Evolutionary conservation across 2,888 invertebrate species (phyloP), one percentile per base, ranked within the genome.

Genomic region (Caenorhabditis auriculariae): DNA sequence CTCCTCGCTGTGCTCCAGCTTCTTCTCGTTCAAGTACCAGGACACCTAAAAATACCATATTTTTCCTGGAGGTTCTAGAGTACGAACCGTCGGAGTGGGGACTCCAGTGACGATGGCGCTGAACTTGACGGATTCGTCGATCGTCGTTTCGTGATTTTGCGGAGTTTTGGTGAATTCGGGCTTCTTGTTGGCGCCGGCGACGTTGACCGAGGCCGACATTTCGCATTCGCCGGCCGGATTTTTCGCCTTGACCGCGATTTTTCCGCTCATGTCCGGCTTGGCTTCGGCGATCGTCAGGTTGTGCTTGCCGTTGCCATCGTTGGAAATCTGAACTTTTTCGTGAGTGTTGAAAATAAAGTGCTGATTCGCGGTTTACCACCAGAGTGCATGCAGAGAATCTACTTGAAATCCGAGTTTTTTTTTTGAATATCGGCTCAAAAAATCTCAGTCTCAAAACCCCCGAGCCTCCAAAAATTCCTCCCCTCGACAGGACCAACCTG

Each of bases 41-140:
- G 65, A 54, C 4, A 78, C 57, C 43, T 60, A 28, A 41, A 54
- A 39, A 19, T 37, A 38, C 21, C n/a, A 35, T 35, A 15, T 1
- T 35, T 35, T 35, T 35, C 12, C 35, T 15, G 35, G 35, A 35
- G n/a, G 12, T 35, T 35, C 12, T n/a, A 9, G 35, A 35, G 35
- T 35, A 9, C 35, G 35, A 15, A 35, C 35, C 9, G 35, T 54
- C n/a, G 81, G 78, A 48, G 57, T 61, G 19, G 81, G 82, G 27
- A 65, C 64, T 46, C 81, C 81, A 19, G 66, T 62, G 17, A 81
- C 74, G 42, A 93, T 87, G 81, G 91, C 90, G 4, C 88, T 88
- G 82, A 93, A 88, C 52, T 87, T 88, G 49, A 91, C 87, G 6
- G 88, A 85, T 74, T 90, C 91, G 49, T 87, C 88, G 0, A 90